Base-by-base conservation (phyloP, 2,113 vertebrate species). In the Emydura subglobosa region DNA sequence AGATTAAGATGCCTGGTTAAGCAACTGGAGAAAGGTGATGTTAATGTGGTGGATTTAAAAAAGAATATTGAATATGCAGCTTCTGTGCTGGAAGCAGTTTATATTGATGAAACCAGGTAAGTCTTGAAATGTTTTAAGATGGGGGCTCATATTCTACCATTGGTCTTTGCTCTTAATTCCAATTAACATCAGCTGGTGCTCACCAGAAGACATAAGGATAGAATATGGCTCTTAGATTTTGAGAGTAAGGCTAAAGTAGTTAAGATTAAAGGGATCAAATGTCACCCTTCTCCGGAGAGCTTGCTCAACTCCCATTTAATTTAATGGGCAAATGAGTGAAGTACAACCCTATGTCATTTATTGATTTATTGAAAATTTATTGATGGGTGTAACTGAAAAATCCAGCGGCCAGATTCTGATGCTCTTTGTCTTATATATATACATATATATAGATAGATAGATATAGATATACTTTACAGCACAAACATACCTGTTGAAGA, bases 31-130 rank as follows among this genome's bases (percentile, higher is more conserved):
- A 99, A 98, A 31, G 99, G 99, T 82, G 99, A 99, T 17, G 98
- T 99, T 89, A 99, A 99, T 76, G 93, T 99, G 5, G 97, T 98
- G 57, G 99, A 99, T 88, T 98, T 99, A 82, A 99, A 99, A 97
- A 99, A 99, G 97, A 99, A 99, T 94, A 99, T 99, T 92, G 99
- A 99, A 97, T 99, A 99, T 96, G 99, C 99, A 12, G 99, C 99
- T 0, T 99, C 99, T 39, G 99, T 99, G 92, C 89, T 99, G 98
- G 99, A 99, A 95, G 98, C 99, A 0, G 99, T 99, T 89, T 99
- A 99, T 98, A 99, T 99, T 0, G 99, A 99, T n/a, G 99, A 99
- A 98, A 99, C 99, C 87, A 99, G 99, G 99, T 99, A 95, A 94
- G 92, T 90, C 68, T 55, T 34, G 50, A 1, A 9, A 25, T 27